phyloP scores from a whole-genome alignment of 2,113 vertebrate species.

The Rynchops niger region DNA sequence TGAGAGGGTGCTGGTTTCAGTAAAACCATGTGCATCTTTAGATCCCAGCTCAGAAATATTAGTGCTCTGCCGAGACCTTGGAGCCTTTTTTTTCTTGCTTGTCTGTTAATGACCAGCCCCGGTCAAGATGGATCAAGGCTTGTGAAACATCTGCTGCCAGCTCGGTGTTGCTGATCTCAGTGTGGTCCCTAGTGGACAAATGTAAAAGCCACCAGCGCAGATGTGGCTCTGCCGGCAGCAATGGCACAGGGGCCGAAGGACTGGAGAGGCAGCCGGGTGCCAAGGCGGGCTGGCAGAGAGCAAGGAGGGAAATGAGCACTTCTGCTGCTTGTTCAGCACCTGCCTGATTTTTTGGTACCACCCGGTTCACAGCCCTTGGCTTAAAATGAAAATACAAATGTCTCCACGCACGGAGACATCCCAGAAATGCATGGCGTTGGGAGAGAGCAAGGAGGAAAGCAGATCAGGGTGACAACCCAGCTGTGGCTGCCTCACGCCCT shows the following conservation, averaged over 20 bases:
- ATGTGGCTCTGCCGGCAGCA: neutral
- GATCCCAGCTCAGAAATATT: neutral
- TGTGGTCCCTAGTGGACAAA: constrained; percentile 26
- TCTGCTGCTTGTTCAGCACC: neutral
- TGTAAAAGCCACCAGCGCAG: neutral
- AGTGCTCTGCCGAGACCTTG: neutral
- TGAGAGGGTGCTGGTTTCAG: neutral
- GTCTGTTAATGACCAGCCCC: neutral
- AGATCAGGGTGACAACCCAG: neutral
- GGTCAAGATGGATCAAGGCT: neutral
- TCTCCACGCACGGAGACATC: neutral
- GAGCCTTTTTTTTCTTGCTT: neutral
- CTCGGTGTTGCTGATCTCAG: neutral
- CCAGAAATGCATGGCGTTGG: neutral
- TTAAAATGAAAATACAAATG: neutral
- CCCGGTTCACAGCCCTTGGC: neutral
- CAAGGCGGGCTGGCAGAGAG: neutral
- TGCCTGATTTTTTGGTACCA: neutral
- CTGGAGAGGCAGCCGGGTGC: neutral
- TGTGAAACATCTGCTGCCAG: neutral
- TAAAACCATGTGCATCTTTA: neutral
- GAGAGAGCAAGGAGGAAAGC: neutral
- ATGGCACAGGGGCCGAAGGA: neutral
- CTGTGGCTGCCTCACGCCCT: neutral
- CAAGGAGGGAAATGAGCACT: neutral